Evolutionary conservation across 2,113 vertebrate species (phyloP).

Genomic region (Apteryx mantelli): DNA sequence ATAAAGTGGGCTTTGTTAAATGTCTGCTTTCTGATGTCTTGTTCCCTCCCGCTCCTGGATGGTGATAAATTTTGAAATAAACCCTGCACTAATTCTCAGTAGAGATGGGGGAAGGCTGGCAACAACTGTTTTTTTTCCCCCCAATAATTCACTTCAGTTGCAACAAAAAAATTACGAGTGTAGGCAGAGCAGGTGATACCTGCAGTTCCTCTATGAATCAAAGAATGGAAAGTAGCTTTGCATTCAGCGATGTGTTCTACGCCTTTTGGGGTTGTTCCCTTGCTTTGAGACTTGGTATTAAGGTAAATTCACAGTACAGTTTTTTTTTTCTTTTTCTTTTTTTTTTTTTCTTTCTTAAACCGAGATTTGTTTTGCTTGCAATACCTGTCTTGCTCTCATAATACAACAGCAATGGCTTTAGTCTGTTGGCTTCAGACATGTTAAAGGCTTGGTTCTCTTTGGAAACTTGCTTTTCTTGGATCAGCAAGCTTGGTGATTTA

Average conservation of each 20-base stretch:
- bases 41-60: not conserved
- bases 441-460: constrained; percentile 37
- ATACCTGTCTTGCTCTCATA: constrained; percentile 34
- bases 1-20: not conserved
- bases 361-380: constrained; percentile 39
- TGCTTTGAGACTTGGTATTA: constrained; percentile 1
- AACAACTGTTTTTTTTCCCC: not conserved
- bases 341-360: constrained; percentile 9
- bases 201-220: not conserved
- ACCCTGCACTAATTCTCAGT: not conserved
- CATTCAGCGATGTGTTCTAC: not conserved
- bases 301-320: not conserved
- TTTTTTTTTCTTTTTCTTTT: no score
- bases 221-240: not conserved
- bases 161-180: not conserved
- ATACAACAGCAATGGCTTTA: constrained; percentile 17
- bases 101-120: not conserved
- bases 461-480: constrained; percentile 23
- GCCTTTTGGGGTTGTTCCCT: constrained; percentile 33
- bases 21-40: not conserved
- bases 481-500: constrained; percentile 17
- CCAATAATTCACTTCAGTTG: not conserved
- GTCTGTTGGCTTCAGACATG: not conserved
- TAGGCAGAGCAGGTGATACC: not conserved
- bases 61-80: not conserved